phyloP scores from a whole-genome alignment of 1,140 invertebrate species.

The Drosophila sp. region DNA sequence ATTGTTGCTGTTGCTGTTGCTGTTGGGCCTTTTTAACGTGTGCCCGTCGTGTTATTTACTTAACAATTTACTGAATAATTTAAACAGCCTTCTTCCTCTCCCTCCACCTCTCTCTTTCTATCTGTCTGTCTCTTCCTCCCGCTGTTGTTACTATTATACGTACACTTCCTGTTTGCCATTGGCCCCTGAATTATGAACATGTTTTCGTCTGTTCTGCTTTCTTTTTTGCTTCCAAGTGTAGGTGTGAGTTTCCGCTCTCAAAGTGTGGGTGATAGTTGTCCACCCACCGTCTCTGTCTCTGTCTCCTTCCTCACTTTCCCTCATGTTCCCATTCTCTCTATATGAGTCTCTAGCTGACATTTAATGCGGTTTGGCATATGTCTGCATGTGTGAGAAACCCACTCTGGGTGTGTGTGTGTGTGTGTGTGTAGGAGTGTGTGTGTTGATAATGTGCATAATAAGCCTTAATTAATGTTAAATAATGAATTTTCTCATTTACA shows the following conservation, averaged over 20 bases:
- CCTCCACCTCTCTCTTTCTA: background rate
- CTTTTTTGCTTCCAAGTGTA: conserved; percentile 32
- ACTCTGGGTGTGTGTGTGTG: conserved; percentile 14
- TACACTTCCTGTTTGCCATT: conserved; percentile 56
- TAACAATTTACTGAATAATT: conserved; percentile 83
- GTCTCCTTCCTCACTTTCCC: background rate
- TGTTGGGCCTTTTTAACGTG: conserved; percentile 67
- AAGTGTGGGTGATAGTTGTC: conserved; percentile 60
- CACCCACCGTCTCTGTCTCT: conserved; percentile 10
- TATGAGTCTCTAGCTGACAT: conserved; percentile 69
- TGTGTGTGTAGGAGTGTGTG: conserved; percentile 35
- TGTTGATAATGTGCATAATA: conserved; percentile 83
- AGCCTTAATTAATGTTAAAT: conserved; percentile 84
- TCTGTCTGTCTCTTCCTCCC: conserved; percentile 1
- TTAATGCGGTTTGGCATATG: conserved; percentile 69
- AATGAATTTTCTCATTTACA: conserved; percentile 83
- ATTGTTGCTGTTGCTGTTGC: conserved; percentile 49
- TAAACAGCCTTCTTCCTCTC: conserved; percentile 63
- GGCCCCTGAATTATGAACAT: conserved; percentile 68
- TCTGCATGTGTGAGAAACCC: conserved; percentile 15
- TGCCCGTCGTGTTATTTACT: conserved; percentile 74
- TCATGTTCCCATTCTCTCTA: background rate
- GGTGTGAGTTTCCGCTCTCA: conserved; percentile 15
- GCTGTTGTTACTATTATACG: conserved; percentile 35
- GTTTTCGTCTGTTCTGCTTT: background rate